Conservation (phyloP, 2,113 vertebrate genomes). For the Mesoclemmys tuberculata region DNA sequence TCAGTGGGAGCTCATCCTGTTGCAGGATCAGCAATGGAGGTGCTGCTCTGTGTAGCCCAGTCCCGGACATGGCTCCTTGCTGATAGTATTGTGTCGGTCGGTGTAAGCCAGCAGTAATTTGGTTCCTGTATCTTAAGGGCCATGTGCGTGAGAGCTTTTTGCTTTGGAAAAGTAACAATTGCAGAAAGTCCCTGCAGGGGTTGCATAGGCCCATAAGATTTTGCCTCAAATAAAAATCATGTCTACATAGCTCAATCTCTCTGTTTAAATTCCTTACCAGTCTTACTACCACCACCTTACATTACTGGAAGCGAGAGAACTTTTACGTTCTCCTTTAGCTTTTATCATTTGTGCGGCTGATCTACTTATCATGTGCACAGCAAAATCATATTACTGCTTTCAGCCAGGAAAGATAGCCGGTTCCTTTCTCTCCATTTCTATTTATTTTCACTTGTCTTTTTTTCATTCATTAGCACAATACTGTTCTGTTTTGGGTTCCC, state of each 20-base stretch:
- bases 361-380: not conserved
- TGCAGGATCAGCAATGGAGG: not conserved
- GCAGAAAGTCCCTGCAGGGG: rapidly evolving
- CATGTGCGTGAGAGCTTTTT: not conserved
- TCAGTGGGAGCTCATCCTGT: not conserved
- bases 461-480: not conserved
- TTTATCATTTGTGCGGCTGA: rapidly evolving
- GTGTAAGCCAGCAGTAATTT: rapidly evolving
- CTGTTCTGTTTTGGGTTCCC: not conserved
- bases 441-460: not conserved
- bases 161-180: not conserved
- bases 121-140: not conserved
- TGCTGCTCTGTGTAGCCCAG: not conserved
- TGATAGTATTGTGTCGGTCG: not conserved
- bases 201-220: rapidly evolving
- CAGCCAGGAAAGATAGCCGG: not conserved
- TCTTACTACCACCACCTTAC: not conserved
- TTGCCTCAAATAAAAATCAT: not conserved
- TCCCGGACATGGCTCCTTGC: not conserved
- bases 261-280: not conserved
- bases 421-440: not conserved
- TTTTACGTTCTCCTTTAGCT: rapidly evolving
- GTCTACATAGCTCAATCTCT: not conserved
- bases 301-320: not conserved
- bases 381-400: not conserved